Percentiles rank a stretch among this genome's conserved stretches.
Evolutionary conservation across 2,888 invertebrate genomes (phyloP).

Genomic region (Troilus luridus): DNA sequence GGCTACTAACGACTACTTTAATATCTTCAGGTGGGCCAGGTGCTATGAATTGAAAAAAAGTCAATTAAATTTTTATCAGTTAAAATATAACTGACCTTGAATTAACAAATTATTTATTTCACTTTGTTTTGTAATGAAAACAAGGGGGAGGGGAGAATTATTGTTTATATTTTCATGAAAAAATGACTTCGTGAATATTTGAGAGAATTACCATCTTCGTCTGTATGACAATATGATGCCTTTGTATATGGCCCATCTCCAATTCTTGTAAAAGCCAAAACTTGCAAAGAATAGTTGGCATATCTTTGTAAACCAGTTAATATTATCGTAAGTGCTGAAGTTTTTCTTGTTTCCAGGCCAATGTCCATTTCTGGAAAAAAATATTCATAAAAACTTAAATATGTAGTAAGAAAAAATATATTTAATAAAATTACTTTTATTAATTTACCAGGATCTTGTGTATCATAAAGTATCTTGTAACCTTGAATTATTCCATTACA

Average conservation of each 20-base stretch:
- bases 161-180: neutral
- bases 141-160: neutral
- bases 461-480: constrained; percentile 78
- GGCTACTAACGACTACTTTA: constrained; percentile 83
- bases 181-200: constrained; percentile 24
- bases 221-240: constrained; percentile 81
- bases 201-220: constrained; percentile 78
- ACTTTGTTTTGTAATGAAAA: too few species aligned
- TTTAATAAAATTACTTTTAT: neutral
- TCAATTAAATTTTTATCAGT: too few species aligned
- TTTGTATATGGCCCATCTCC: constrained; percentile 82
- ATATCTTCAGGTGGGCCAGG: constrained; percentile 85
- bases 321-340: constrained; percentile 79
- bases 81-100: too few species aligned
- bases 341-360: constrained; percentile 72
- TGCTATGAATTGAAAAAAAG: constrained; percentile 71
- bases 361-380: constrained; percentile 63
- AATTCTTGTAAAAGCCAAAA: constrained; percentile 82
- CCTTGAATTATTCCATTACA: constrained; percentile 85
- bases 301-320: constrained; percentile 80
- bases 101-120: too few species aligned
- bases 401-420: neutral
- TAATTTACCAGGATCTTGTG: constrained; percentile 66
- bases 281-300: constrained; percentile 86
- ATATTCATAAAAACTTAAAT: neutral